Percentiles rank a stretch among this genome's conserved stretches.
Evolutionary conservation across 2,113 vertebrate genomes (phyloP).

Genomic region (Mus musculus): DNA sequence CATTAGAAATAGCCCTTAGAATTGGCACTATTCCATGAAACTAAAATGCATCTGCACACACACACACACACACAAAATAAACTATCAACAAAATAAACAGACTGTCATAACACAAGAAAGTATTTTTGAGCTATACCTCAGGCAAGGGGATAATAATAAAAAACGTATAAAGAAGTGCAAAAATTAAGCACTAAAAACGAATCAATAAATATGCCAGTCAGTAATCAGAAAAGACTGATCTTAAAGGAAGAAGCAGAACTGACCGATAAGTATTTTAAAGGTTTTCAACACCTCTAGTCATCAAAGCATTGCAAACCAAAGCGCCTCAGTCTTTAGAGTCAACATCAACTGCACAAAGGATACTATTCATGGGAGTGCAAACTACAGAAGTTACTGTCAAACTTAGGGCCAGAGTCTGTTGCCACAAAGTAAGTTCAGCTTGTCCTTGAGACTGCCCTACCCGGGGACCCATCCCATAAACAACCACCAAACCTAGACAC

Average conservation of each 20-base stretch:
- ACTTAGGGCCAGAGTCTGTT: background rate
- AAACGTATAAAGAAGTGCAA: background rate
- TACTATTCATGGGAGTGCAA: background rate
- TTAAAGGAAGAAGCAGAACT: background rate
- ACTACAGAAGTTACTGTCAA: background rate
- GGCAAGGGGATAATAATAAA: background rate
- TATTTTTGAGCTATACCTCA: background rate
- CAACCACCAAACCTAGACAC: no score
- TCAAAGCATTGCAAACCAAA: background rate
- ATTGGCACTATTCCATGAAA: background rate
- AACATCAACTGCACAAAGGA: background rate
- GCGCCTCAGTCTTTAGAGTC: background rate
- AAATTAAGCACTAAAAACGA: background rate
- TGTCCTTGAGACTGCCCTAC: background rate
- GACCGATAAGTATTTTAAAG: background rate
- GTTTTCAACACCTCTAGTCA: background rate
- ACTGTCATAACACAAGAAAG: no score
- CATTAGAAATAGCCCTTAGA: background rate
- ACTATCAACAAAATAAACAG: background rate
- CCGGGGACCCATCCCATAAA: no score
- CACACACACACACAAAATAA: background rate
- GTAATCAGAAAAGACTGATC: background rate
- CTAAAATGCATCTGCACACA: background rate
- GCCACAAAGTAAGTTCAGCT: background rate
- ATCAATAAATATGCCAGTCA: background rate